Percentiles rank a stretch among this genome's conserved stretches.
Evolutionary conservation across 2,888 invertebrate species (phyloP).

Genomic region (Hypsopygia costalis): DNA sequence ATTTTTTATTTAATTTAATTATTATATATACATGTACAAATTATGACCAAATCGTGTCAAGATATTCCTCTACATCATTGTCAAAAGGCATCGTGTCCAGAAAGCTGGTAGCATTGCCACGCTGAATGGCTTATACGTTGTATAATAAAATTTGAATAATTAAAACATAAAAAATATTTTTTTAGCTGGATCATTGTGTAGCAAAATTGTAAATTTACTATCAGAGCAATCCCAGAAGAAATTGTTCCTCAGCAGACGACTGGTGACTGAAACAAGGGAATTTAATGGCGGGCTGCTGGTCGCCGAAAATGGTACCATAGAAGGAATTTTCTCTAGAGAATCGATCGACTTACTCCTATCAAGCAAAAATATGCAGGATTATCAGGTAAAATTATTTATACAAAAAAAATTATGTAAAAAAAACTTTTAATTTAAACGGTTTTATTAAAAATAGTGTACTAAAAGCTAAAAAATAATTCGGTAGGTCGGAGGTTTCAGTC

Average conservation of each 20-base stretch:
- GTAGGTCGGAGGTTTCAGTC: too few species aligned
- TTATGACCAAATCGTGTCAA: too few species aligned
- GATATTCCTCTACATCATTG: too few species aligned
- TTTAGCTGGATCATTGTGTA: slow-evolving; percentile 22
- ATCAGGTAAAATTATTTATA: slow-evolving; percentile 4
- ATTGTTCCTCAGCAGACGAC: slow-evolving; percentile 59
- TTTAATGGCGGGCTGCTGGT: slow-evolving; percentile 82
- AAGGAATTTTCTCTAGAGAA: slow-evolving; percentile 65
- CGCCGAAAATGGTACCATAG: slow-evolving; percentile 78
- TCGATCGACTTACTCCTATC: slow-evolving; percentile 57
- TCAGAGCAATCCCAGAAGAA: slow-evolving; percentile 28
- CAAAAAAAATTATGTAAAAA: too few species aligned
- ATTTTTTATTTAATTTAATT: too few species aligned
- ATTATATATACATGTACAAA: too few species aligned
- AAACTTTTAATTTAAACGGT: too few species aligned
- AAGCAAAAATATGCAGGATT: background rate
- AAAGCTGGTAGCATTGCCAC: too few species aligned
- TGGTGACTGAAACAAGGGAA: slow-evolving; percentile 74
- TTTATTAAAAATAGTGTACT: too few species aligned
- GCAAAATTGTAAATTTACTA: slow-evolving; percentile 22
- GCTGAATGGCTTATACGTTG: background rate
- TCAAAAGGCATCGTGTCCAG: too few species aligned
- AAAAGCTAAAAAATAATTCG: too few species aligned
- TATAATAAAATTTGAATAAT: background rate
- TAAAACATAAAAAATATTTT: slow-evolving; percentile 10